Conservation (phyloP, 1,140 invertebrate species). For the Temnothorax longispinosus region DNA sequence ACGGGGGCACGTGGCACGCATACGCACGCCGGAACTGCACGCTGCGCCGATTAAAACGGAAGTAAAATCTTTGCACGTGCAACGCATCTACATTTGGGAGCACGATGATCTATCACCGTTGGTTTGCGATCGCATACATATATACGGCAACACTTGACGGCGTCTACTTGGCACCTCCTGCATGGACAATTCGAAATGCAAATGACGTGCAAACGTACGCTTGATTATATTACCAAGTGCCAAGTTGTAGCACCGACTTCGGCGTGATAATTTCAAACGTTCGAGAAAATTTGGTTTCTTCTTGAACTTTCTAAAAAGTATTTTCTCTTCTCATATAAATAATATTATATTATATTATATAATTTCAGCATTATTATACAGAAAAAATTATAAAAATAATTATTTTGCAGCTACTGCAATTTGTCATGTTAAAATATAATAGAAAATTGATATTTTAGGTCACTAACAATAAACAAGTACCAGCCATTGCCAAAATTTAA, state of each 20-base stretch:
- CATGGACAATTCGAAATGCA: constrained; percentile 45
- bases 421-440: neutral
- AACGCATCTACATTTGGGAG: neutral
- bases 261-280: neutral
- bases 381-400: neutral
- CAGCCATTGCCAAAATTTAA: neutral
- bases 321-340: neutral
- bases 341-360: neutral
- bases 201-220: neutral
- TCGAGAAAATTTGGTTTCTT: neutral
- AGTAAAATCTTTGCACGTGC: constrained; percentile 48
- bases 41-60: constrained; percentile 5
- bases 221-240: neutral
- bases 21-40: constrained; percentile 29
- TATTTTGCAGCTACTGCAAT: neutral
- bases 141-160: constrained; percentile 2
- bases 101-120: constrained; percentile 29
- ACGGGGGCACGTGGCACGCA: constrained; percentile 24
- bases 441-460: neutral
- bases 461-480: neutral
- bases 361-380: neutral
- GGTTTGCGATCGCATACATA: constrained; percentile 16
- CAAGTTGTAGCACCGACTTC: neutral
- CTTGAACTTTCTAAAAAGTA: neutral
- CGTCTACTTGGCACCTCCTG: constrained; percentile 37